phyloP scores from a whole-genome alignment of 2,797 vertebrate genomes.

The Peromyscus aztecus region DNA sequence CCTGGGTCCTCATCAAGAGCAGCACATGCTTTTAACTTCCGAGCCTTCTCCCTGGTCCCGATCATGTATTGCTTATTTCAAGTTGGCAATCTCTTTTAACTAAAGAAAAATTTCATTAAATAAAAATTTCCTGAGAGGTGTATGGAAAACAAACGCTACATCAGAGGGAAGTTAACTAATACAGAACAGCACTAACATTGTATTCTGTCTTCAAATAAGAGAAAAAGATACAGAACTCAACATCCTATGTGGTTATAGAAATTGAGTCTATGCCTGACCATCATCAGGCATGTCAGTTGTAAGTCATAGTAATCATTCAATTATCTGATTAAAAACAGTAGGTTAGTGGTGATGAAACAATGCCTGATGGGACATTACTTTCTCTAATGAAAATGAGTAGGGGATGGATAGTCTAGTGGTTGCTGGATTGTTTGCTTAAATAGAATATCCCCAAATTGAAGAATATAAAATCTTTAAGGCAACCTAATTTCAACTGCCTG shows the following conservation, averaged over 20 bases:
- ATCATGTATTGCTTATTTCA: slow-evolving; percentile 46
- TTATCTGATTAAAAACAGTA: slow-evolving; percentile 74
- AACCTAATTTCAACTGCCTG: slow-evolving; percentile 45
- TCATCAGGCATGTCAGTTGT: slow-evolving; percentile 38
- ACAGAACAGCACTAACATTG: not conserved
- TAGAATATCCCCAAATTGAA: slow-evolving; percentile 27
- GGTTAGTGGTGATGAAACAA: slow-evolving; percentile 54
- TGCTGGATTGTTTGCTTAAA: slow-evolving; percentile 47
- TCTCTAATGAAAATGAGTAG: slow-evolving; percentile 58
- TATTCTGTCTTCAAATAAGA: slow-evolving; percentile 33
- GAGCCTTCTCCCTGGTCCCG: not conserved
- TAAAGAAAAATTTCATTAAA: slow-evolving; percentile 38
- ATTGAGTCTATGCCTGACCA: not conserved
- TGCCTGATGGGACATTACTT: slow-evolving; percentile 61
- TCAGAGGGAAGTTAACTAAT: slow-evolving; percentile 25
- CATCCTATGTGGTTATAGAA: slow-evolving; percentile 30
- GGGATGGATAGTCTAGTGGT: slow-evolving; percentile 56
- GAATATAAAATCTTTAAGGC: slow-evolving; percentile 59
- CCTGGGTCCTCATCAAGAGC: not conserved
- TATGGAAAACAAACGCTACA: slow-evolving; percentile 40
- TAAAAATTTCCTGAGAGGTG: slow-evolving; percentile 43
- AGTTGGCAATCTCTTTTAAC: slow-evolving; percentile 53
- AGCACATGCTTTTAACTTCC: not conserved
- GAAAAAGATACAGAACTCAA: not conserved
- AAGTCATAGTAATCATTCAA: slow-evolving; percentile 62